Conservation (phyloP, 1,140 invertebrate species). For the Cotesia typhae region DNA sequence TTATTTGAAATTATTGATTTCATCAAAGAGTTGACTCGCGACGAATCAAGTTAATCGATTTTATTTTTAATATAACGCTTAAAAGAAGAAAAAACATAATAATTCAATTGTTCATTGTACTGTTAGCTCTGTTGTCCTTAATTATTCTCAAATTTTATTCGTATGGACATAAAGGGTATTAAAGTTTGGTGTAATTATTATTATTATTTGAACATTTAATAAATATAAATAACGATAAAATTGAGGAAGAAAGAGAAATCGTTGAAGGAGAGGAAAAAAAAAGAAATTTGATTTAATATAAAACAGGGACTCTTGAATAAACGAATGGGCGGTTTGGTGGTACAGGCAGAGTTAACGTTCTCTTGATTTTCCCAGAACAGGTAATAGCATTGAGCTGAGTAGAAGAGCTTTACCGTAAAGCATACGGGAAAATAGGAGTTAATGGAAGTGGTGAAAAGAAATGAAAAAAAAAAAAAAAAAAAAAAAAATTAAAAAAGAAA, state of each 20-base stretch:
- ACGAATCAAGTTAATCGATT: too few species aligned
- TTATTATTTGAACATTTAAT: too few species aligned
- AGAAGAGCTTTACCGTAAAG: slow-evolving; percentile 27
- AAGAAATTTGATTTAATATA: slow-evolving; percentile 4
- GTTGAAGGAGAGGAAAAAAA: slow-evolving; percentile 11
- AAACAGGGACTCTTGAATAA: slow-evolving; percentile 34
- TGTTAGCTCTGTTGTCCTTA: too few species aligned
- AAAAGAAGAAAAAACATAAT: too few species aligned
- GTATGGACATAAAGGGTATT: neutral
- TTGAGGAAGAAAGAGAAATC: neutral
- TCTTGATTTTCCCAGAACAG: slow-evolving; percentile 41
- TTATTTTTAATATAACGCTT: too few species aligned
- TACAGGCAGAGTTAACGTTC: slow-evolving; percentile 46
- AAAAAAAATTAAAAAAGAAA: too few species aligned
- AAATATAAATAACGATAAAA: neutral
- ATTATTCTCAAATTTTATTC: too few species aligned
- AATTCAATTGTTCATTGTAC: too few species aligned
- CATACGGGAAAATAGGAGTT: slow-evolving; percentile 51
- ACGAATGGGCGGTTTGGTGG: slow-evolving; percentile 37
- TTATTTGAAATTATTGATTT: too few species aligned
- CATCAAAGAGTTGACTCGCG: too few species aligned
- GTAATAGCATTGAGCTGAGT: slow-evolving; percentile 32
- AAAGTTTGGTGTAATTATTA: neutral
- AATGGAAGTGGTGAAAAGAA: slow-evolving; percentile 48
- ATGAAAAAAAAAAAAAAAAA: slow-evolving; percentile 13